Evolutionary conservation across 30 jellyfish, hydroid and myxozoan genomes (phyloP).

Genomic region (Mastigias papua): DNA sequence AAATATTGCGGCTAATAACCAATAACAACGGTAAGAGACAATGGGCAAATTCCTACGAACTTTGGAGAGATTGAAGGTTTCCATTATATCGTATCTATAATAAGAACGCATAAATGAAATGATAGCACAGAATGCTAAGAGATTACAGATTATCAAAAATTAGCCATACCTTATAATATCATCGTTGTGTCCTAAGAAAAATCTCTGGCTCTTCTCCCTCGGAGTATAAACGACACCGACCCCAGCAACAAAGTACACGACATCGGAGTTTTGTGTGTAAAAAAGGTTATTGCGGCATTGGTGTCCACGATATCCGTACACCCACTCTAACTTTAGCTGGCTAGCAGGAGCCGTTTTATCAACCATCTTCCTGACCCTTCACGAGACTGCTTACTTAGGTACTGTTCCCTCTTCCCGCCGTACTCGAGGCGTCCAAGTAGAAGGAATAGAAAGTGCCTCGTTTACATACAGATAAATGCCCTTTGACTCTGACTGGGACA

Average conservation of each 20-base stretch:
- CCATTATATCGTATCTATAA: no score
- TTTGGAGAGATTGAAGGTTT: neutral
- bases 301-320: conserved; percentile 99
- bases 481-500: neutral
- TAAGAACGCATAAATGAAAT: no score
- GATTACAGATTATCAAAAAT: no score
- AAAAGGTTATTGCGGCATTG: conserved; percentile 96
- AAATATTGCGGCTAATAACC: no score
- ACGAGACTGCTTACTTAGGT: neutral
- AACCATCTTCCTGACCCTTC: conserved; percentile 61
- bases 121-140: no score
- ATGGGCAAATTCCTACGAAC: neutral
- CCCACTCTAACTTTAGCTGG: conserved; percentile 94
- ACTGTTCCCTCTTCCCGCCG: neutral
- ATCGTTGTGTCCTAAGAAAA: conserved; percentile 94
- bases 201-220: conserved; percentile 79
- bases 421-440: neutral
- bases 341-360: conserved; percentile 94
- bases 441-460: conserved; percentile 14
- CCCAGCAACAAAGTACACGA: conserved; percentile 97
- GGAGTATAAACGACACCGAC: conserved; percentile 93
- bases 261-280: conserved; percentile 79
- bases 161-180: conserved; percentile 86
- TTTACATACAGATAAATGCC: neutral
- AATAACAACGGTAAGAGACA: neutral